Evolutionary conservation across 2,888 invertebrate genomes (phyloP), one percentile per base, ranked within the genome.

Genomic region (Chaetogeoica ovagalla): DNA sequence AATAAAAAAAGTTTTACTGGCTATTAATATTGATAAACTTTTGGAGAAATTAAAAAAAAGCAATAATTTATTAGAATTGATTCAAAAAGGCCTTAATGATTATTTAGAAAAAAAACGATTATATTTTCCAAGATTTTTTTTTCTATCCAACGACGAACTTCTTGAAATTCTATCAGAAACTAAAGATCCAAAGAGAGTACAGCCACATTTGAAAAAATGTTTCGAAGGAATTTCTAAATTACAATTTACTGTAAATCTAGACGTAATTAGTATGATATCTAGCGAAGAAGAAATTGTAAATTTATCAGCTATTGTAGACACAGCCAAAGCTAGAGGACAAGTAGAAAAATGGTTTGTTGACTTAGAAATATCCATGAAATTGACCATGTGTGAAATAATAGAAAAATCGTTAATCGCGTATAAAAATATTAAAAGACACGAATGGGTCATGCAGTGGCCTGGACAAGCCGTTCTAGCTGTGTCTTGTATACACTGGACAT

Each of bases 291-390:
- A 98, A 87, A 89, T 93, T 77, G 94, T 96, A 1, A 86, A 88
- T 59, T 88, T 97, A 21, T 90, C 90, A 1, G 91, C 93, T 83
- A 87, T 91, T 0, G 95, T 98, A 83, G 92, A 92, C 60, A 97
- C 97, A 0, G 90, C 91, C 0, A 91, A 93, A 82, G 96, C 94
- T 2, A 89, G 95, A 84, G 97, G 97, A 76, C 96, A 96, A 88
- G 97, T 98, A 0, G 98, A 98, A 86, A 97, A 95, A 88, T 98
- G 97, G 98, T 87, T 98, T 76, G 87, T 94, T 13, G 95, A 97
- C 85, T 87, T 98, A 69, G 97, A 97, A 86, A 87, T 87, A 15
- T 90, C 92, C 82, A 97, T 98, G 96, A 93, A 95, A 85, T 90
- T 91, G 83, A 96, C 96, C n/a, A 88, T 97, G 0, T 93, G 92